Conservation (phyloP, 1,140 invertebrate genomes). For the Papilio xuthus region DNA sequence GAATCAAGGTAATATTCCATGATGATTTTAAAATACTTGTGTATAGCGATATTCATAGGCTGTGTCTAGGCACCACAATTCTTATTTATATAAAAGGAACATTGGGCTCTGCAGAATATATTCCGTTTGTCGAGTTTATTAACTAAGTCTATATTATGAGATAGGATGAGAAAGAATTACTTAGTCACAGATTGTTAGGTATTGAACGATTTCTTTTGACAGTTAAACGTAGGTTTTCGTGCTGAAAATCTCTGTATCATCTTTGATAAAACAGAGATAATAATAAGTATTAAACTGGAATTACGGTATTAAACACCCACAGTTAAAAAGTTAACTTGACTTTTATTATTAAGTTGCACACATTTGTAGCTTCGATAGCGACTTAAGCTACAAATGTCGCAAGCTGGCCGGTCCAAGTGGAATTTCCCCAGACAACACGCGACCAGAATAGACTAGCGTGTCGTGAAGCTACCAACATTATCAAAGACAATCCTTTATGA, state of each 20-base stretch:
- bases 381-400: not conserved
- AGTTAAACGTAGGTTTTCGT: too few relatives aligned
- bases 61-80: not conserved
- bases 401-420: conserved; percentile 12
- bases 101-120: not conserved
- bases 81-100: not conserved
- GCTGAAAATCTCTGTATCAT: too few relatives aligned
- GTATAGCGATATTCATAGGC: not conserved
- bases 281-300: too few relatives aligned
- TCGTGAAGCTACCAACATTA: not conserved
- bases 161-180: too few relatives aligned
- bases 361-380: not conserved
- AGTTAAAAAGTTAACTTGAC: too few relatives aligned
- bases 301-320: too few relatives aligned
- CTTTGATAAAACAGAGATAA: too few relatives aligned
- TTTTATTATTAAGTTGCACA: not conserved
- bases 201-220: too few relatives aligned
- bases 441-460: conserved; percentile 40
- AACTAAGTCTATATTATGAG: too few relatives aligned
- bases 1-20: conserved; percentile 21
- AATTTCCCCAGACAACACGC: conserved; percentile 44
- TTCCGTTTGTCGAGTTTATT: not conserved
- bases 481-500: not conserved
- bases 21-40: conserved; percentile 13
- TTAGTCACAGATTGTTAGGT: too few relatives aligned